These are phyloP conservation scores for Chrysolina americana DNA, from an alignment of 2,888 invertebrate genomes.

Conservation along the genomic window DNA sequence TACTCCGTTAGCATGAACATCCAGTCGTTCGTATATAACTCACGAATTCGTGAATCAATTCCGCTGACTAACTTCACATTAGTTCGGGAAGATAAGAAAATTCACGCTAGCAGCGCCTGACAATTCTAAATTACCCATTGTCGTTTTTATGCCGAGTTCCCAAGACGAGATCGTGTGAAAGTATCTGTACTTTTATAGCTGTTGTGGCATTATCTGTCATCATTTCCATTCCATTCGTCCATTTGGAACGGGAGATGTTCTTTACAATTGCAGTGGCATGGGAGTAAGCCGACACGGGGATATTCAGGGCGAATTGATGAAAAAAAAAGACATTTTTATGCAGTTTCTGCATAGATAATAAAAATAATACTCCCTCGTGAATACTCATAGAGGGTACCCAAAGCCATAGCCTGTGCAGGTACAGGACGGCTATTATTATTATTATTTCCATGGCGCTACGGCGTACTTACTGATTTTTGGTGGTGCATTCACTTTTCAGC, in stretches of 20 bases:
- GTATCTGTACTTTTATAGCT: neutral
- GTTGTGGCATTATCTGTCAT: conserved; percentile 12
- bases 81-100: neutral
- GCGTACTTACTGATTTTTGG: too few species aligned
- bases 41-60: conserved; percentile 9
- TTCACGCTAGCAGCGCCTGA: neutral
- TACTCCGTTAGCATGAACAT: too few species aligned
- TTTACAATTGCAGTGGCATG: neutral
- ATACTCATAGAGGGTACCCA: too few species aligned
- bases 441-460: too few species aligned
- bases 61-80: neutral
- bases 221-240: neutral
- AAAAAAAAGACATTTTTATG: too few species aligned
- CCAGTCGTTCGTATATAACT: too few species aligned
- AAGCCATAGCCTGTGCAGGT: too few species aligned
- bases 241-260: conserved; percentile 1
- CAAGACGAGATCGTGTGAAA: neutral
- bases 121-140: conserved; percentile 10
- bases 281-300: neutral
- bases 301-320: neutral
- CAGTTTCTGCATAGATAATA: too few species aligned
- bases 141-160: neutral
- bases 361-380: too few species aligned
- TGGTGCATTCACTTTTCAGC: too few species aligned
- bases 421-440: too few species aligned